These are phyloP conservation scores for Diuraphis noxia DNA, from an alignment of 1,140 invertebrate genomes.

Conservation along the genomic window DNA sequence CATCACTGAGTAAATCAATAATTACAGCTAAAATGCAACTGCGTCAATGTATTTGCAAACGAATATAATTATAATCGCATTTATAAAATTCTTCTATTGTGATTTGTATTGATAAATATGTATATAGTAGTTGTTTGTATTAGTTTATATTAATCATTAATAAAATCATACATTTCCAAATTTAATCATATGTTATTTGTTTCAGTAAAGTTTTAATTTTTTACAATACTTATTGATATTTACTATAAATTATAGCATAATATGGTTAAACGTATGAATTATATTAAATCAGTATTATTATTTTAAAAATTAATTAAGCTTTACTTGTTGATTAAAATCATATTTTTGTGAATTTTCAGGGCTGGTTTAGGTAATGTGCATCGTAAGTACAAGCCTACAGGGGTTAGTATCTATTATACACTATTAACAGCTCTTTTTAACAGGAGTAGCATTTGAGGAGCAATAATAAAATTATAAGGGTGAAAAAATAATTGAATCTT, in stretches of 20 bases:
- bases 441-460: neutral
- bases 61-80: neutral
- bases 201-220: neutral
- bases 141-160: neutral
- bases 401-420: neutral
- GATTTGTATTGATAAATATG: neutral
- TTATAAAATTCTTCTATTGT: neutral
- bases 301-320: too few relatives aligned
- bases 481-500: too few relatives aligned
- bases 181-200: neutral
- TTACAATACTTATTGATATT: neutral
- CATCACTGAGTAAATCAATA: neutral
- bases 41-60: neutral
- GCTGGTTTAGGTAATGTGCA: neutral
- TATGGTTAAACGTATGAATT: too few relatives aligned
- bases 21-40: neutral
- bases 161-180: too few relatives aligned
- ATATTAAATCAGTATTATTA: too few relatives aligned
- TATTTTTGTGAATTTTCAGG: neutral
- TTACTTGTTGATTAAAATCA: too few relatives aligned
- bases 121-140: neutral
- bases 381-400: too few relatives aligned
- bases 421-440: neutral
- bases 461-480: neutral
- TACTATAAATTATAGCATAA: neutral